These are phyloP conservation scores for Drosophila paulistorum DNA, from an alignment of 1,140 invertebrate species.

Conservation along the genomic window DNA sequence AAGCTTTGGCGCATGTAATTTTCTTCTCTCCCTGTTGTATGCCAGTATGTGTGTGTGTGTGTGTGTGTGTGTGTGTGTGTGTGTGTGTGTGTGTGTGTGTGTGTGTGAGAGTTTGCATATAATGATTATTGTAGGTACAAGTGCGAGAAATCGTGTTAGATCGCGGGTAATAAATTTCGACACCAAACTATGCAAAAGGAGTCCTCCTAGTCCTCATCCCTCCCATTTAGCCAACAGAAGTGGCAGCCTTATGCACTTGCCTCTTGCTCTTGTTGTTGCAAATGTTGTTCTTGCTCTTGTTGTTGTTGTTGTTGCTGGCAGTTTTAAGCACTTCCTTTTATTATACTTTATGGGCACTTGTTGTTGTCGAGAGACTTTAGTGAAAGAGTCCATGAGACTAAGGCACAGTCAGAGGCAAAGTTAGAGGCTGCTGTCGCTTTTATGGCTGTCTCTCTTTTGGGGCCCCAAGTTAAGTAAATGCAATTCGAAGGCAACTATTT, in stretches of 20 bases:
- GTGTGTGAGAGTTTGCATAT: constrained; percentile 66
- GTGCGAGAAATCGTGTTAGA: constrained; percentile 81
- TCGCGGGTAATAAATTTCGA: constrained; percentile 81
- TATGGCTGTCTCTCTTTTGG: constrained; percentile 49
- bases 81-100: constrained; percentile 26
- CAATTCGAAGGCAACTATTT: constrained; percentile 2
- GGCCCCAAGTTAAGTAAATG: constrained; percentile 16
- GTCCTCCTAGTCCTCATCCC: constrained; percentile 42
- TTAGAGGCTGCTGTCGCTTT: constrained; percentile 39
- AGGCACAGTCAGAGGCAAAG: constrained; percentile 11
- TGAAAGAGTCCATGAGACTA: constrained; percentile 6
- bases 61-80: constrained; percentile 24
- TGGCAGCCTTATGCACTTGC: constrained; percentile 36
- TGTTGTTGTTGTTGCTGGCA: constrained; percentile 62
- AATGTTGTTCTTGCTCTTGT: constrained; percentile 27
- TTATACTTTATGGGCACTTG: constrained; percentile 80
- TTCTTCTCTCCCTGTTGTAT: constrained; percentile 38
- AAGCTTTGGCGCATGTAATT: constrained; percentile 74
- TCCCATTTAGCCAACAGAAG: not conserved
- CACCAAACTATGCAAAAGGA: constrained; percentile 79
- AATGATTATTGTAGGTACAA: constrained; percentile 82
- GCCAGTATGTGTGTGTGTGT: constrained; percentile 1
- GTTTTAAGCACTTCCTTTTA: constrained; percentile 80
- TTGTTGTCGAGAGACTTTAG: constrained; percentile 47
- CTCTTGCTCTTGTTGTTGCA: constrained; percentile 19